Conservation (phyloP, 2,888 invertebrate species). For the Gastracanthus pulcherrimus region DNA sequence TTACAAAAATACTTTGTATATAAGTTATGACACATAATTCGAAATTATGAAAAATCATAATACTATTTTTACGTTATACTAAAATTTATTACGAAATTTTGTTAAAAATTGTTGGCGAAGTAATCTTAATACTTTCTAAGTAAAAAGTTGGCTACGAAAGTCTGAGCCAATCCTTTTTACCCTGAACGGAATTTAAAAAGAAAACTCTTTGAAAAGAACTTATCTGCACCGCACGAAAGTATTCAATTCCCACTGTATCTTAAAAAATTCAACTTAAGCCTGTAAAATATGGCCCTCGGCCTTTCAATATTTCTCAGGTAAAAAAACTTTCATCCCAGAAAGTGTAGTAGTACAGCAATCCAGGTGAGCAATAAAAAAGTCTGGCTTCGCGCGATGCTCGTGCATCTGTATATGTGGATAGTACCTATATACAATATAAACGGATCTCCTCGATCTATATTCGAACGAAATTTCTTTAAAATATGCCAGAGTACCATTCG, state of each 20-base stretch:
- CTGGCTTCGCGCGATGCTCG: neutral
- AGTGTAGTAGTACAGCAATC: neutral
- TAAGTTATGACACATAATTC: no score
- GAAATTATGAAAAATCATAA: no score
- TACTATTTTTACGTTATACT: neutral
- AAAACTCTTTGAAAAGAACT: neutral
- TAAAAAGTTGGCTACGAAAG: neutral
- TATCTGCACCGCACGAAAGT: neutral
- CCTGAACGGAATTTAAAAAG: neutral
- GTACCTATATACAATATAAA: no score
- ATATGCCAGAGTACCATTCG: constrained; percentile 27
- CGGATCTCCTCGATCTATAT: constrained; percentile 6
- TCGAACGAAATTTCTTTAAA: constrained; percentile 40
- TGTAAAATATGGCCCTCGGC: no score
- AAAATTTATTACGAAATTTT: neutral
- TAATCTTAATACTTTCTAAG: neutral
- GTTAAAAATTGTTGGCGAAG: neutral
- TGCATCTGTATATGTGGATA: neutral
- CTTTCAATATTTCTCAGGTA: neutral
- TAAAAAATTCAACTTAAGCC: neutral
- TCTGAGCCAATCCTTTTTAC: neutral
- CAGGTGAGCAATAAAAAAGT: neutral
- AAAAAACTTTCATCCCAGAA: neutral
- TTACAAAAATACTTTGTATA: no score
- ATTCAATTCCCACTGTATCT: neutral